A percentile compares a stretch with the other conserved stretches of the same genome.
Conservation (phyloP, 2,113 vertebrate species). For the Cichladusa arquata region DNA sequence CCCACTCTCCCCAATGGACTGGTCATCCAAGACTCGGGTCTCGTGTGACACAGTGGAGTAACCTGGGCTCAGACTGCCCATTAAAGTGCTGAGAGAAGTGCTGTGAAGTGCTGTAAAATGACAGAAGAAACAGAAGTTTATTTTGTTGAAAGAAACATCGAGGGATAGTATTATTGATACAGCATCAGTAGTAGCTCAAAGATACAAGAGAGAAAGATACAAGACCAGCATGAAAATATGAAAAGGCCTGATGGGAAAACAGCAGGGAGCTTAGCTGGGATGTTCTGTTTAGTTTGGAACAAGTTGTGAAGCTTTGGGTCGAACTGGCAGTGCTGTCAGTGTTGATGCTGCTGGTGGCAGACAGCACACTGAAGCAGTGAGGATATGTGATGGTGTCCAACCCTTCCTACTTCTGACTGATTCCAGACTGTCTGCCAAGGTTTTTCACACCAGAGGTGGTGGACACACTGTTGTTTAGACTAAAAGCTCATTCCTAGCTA, state of each 20-base stretch:
- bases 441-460: neutral
- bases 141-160: no score
- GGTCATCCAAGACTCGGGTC: accelerated
- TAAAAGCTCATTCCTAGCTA: neutral
- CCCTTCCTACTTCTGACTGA: neutral
- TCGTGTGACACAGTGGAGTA: neutral
- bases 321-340: neutral
- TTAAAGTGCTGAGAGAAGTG: neutral
- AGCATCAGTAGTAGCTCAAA: neutral
- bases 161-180: neutral
- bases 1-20: neutral
- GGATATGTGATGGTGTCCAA: neutral
- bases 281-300: neutral
- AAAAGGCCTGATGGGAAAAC: neutral
- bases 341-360: neutral
- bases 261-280: neutral
- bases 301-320: neutral
- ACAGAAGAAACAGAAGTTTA: neutral
- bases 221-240: neutral
- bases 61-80: neutral
- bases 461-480: neutral
- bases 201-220: neutral
- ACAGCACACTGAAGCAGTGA: neutral
- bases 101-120: neutral
- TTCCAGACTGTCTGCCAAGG: neutral